Base-by-base conservation (phyloP, 92 coral and sea anemone genomes). In the Phenganax subtilis region DNA sequence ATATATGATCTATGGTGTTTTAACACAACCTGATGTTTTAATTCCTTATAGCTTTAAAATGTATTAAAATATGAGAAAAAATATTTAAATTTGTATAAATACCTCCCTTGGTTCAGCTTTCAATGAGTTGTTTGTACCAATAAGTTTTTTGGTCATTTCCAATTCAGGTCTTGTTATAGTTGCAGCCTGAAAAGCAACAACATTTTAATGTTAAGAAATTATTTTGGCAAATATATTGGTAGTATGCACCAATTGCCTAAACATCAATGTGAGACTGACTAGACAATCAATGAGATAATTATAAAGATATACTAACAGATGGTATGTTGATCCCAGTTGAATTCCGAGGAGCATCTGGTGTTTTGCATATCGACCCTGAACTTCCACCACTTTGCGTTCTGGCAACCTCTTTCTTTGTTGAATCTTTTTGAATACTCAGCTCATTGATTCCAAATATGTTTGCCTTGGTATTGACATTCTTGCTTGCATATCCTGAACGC, bases 341-440 rank as follows among this genome's bases (percentile, higher is more conserved):
- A 83, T 62, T 74, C 20, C 97, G 80, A 20, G 97, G 97, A 1
- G 96, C 94, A 30, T 86, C 90, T 25, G 97, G 97, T 2, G 96
- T 91, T 10, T 63, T 87, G 69, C 89, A 86, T 20, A 86, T 76
- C 68, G 87, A 57, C 9, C 65, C 83, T 60, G 85, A 56, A 80
- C 81, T 86, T 12, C 80, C 89, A 52, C 76, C 83, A 85, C 77
- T 76, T 72, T 78, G 61, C 0, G 69, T 55, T 20, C 76, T 81
- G 65, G 30, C 69, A 15, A 54, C 17, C 7, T 69, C 15, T 2
- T 57, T 62, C 56, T 66, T 44, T 12, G 60, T 65, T 7, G 85
- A 62, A 16, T 63, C 61, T 63, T n/a, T 77, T 76, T 29, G 83
- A 77, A 25, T 90, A 85, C 44, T 91, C 92, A 14, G 80, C 79